Base-by-base conservation (phyloP, 2,888 invertebrate genomes). In the Panzeria rudis region DNA sequence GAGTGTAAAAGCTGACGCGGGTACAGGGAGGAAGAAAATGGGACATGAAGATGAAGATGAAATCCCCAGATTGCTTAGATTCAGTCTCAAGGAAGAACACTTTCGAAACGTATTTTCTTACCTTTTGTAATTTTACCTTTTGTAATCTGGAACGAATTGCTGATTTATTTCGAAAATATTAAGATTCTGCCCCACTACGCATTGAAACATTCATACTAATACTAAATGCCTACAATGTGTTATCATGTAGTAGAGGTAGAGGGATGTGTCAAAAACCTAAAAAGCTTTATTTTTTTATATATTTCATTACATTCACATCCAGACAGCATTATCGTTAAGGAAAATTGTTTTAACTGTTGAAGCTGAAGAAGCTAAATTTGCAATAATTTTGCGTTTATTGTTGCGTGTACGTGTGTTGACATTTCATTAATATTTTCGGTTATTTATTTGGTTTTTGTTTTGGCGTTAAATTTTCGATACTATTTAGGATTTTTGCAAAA, bases 301-400 rank as follows among this genome's bases (percentile, higher is more conserved):
- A 76, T 56, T 47, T 25, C 23, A 8, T 35, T 56, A 8, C 35
- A 17, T 47, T 77, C 23, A 68, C 35, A 50, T 15, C 6, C 44
- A 68, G 56, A 66, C 44, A 35, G 6, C 9, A 23, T 59, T 54
- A 56, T 61, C 73, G 75, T 69, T 83, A 75, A 68, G 29, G 62
- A 79, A 79, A 75, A 83, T 79, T 79, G 23, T 54, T 75, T 79
- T 62, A 17, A 62, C 29, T 54, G 8, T 23, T 54, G 13, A 47
- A 44, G 23, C 32, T 44, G 29, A 47, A 56, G 11, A 29, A 73
- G 38, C 17, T 61, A 47, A 47, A 56, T 50, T 52, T 38, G 3
- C 44, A 79, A 69, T 62, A 75, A 83, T 54, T n/a, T 62, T 52
- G 23, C 29, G 5, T 61, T 81, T 15, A 29, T 23, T 71, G 54